These are phyloP conservation scores for Criorhina ranunculi DNA, from an alignment of 2,888 invertebrate species.

Conservation along the genomic window DNA sequence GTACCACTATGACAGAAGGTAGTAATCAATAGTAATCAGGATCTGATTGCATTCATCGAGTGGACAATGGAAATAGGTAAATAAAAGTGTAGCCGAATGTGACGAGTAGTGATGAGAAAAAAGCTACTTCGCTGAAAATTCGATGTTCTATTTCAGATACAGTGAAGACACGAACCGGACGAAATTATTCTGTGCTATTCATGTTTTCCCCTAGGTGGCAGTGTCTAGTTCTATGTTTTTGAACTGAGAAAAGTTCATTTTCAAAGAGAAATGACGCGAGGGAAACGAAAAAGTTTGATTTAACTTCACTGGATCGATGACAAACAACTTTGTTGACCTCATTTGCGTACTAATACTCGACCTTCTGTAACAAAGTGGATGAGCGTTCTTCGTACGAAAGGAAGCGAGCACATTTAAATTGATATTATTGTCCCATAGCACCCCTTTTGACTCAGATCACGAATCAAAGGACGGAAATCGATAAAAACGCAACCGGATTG, in stretches of 20 bases:
- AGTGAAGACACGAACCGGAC: background rate
- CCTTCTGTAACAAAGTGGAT: no score
- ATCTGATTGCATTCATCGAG: slow-evolving; percentile 9
- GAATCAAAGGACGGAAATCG: no score
- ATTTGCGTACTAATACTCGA: no score
- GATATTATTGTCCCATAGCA: no score
- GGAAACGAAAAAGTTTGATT: background rate
- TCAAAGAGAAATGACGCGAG: background rate
- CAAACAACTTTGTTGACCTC: no score
- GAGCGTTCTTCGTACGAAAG: no score
- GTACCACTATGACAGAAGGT: slow-evolving; percentile 36
- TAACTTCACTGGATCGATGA: no score
- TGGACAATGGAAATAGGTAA: background rate
- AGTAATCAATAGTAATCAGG: slow-evolving; percentile 37
- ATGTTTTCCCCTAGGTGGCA: slow-evolving; percentile 1
- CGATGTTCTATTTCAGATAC: background rate
- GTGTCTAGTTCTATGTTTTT: background rate
- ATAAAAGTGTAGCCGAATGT: background rate
- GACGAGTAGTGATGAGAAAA: background rate
- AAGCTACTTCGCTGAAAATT: slow-evolving; percentile 3
- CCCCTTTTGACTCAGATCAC: no score
- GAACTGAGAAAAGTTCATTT: background rate
- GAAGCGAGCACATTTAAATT: no score
- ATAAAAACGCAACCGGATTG: no score
- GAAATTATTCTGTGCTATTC: background rate